Percentiles rank a stretch among this genome's conserved stretches.
phyloP scores from a whole-genome alignment of 2,888 invertebrate genomes.

The Callinectes sapidus region DNA sequence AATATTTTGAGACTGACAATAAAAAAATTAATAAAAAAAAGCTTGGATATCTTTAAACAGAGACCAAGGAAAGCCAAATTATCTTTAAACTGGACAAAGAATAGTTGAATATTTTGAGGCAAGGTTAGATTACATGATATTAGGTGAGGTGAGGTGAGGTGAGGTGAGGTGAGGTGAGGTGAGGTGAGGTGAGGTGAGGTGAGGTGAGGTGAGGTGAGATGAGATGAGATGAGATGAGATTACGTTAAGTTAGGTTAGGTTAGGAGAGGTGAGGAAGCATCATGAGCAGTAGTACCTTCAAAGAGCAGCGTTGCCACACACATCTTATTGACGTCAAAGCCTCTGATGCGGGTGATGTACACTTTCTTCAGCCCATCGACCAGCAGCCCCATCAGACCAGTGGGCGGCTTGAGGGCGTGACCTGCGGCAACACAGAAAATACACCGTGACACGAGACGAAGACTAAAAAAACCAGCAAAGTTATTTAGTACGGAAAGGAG shows the following conservation, averaged over 20 bases:
- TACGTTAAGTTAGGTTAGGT: background rate
- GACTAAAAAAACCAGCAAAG: background rate
- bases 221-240: background rate
- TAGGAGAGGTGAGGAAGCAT: background rate
- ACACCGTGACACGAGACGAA: too few species aligned
- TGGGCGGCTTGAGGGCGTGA: slow-evolving; percentile 77
- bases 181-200: too few species aligned
- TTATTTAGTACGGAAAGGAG: too few species aligned
- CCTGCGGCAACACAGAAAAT: slow-evolving; percentile 74
- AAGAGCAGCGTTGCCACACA: slow-evolving; percentile 95
- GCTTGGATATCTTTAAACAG: background rate
- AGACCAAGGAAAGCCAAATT: background rate
- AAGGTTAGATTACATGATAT: too few species aligned
- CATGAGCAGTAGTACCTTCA: slow-evolving; percentile 81
- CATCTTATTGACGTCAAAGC: slow-evolving; percentile 87
- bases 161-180: too few species aligned
- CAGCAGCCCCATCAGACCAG: slow-evolving; percentile 80
- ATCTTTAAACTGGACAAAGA: too few species aligned
- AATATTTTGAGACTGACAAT: background rate
- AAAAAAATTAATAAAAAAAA: background rate
- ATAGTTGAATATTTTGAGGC: too few species aligned
- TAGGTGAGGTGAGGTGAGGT: too few species aligned
- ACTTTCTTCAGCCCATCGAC: slow-evolving; percentile 89
- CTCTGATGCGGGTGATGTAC: slow-evolving; percentile 91
- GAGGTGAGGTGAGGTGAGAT: too few species aligned